Base-by-base conservation (phyloP, 2,113 vertebrate genomes). In the Cyprinodon brontotheroides region DNA sequence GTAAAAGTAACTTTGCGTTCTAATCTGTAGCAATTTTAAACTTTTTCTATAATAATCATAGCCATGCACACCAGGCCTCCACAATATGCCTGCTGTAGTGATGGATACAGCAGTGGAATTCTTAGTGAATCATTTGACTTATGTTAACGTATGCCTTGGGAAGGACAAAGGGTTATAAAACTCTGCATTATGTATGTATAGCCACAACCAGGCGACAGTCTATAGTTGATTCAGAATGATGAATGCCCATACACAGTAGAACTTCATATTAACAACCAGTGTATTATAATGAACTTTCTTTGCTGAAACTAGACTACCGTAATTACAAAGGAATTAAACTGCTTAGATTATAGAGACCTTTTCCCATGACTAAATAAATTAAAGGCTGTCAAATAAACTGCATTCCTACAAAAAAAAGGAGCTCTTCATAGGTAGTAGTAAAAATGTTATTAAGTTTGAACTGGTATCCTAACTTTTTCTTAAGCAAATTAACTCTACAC, bases 21-120 rank as follows among this genome's bases (percentile, higher is more conserved):
- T 87, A 88, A 93, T 92, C 70, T 77, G 89, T 84, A 57, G 77
- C 60, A 53, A 72, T 11, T 69, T 80, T 82, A 78, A 75, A 71
- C 79, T 70, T 70, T 43, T 71, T 78, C 48, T 50, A 38, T 61
- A 81, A 87, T 81, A 87, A 79, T 89, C 76, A 88, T 61, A 68
- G 70, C 74, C 70, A 53, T 53, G 72, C 41, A n/a, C n/a, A 13
- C 71, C 73, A 66, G 45, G 73, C 86, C 82, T 91, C 88, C 82
- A 86, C 82, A 84, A 71, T 70, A 77, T 72, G 69, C 81, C 76
- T 13, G 70, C 71, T 37, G 40, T 41, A 70, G 63, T 75, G 82
- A 78, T 65, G 61, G 11, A 77, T 78, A 73, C 64, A 40, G 77
- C 61, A 68, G 71, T 20, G 47, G 62, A 76, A 73, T 40, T 69